Conservation (phyloP, 2,888 invertebrate genomes). For the Drosophila neonasuta region DNA sequence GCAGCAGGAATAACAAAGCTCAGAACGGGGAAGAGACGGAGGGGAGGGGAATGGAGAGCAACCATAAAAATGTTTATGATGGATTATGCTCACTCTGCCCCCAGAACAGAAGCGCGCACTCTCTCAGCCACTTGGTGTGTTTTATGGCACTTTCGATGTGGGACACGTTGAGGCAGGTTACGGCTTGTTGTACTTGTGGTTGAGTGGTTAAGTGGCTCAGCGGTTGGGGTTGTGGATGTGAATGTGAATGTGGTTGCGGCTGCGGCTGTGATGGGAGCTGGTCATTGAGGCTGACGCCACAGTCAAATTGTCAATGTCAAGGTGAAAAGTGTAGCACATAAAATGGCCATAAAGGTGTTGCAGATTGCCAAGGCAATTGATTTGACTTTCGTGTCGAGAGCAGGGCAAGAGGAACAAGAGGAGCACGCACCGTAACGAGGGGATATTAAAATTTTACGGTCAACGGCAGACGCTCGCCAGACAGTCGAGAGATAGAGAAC, state of each 20-base stretch:
- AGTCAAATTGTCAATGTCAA: slow-evolving; percentile 74
- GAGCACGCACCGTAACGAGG: slow-evolving; percentile 50
- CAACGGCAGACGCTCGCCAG: slow-evolving; percentile 70
- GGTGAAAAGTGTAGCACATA: slow-evolving; percentile 76
- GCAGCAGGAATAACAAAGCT: slow-evolving; percentile 53
- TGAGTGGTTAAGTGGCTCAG: slow-evolving; percentile 7
- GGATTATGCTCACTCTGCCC: slow-evolving; percentile 66
- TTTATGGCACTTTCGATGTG: slow-evolving; percentile 74
- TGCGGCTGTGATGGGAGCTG: slow-evolving; percentile 30
- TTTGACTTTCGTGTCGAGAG: slow-evolving; percentile 48
- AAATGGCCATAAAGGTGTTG: slow-evolving; percentile 75
- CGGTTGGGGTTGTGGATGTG: background rate
- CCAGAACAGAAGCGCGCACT: slow-evolving; percentile 37
- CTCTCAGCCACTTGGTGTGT: slow-evolving; percentile 63
- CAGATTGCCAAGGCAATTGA: slow-evolving; percentile 69
- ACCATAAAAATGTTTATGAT: slow-evolving; percentile 79
- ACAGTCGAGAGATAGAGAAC: slow-evolving; percentile 27
- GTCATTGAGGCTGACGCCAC: slow-evolving; percentile 48
- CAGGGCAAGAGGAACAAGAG: background rate
- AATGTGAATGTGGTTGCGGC: slow-evolving; percentile 7
- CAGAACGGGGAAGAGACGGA: slow-evolving; percentile 3
- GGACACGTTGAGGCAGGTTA: slow-evolving; percentile 75
- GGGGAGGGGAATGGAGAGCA: slow-evolving; percentile 50
- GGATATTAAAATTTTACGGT: slow-evolving; percentile 74
- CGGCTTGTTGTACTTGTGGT: slow-evolving; percentile 24